Conservation (phyloP, 2,797 vertebrate genomes). For the Acanthopagrus latus region DNA sequence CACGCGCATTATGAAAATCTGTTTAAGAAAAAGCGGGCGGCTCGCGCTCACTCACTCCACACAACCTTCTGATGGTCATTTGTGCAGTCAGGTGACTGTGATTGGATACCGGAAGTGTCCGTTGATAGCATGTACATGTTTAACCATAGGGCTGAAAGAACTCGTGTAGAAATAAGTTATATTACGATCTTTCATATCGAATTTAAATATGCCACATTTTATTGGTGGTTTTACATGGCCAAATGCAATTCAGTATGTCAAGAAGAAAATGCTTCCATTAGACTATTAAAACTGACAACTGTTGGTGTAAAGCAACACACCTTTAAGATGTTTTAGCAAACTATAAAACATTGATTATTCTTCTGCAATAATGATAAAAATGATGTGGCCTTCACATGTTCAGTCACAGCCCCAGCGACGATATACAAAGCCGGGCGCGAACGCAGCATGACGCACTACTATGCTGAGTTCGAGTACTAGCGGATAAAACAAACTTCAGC, state of each 20-base stretch:
- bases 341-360: background rate
- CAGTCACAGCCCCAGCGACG: background rate
- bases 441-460: background rate
- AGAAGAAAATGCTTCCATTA: too few species aligned
- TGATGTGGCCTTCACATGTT: background rate
- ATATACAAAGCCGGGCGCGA: too few species aligned
- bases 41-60: too few species aligned
- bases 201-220: background rate
- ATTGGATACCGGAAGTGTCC: conserved; percentile 7
- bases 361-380: too few species aligned
- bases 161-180: too few species aligned
- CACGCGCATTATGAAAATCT: conserved; percentile 79
- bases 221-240: too few species aligned
- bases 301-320: background rate
- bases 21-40: background rate
- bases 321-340: background rate
- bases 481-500: too few species aligned
- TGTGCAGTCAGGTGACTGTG: conserved; percentile 31
- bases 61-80: background rate
- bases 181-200: too few species aligned
- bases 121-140: background rate
- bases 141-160: too few species aligned
- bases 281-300: too few species aligned
- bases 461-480: background rate
- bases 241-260: background rate